Evolutionary conservation across 2,113 vertebrate genomes (phyloP), one percentile per base, ranked within the genome.

Genomic region (Potamarius usumacintae): DNA sequence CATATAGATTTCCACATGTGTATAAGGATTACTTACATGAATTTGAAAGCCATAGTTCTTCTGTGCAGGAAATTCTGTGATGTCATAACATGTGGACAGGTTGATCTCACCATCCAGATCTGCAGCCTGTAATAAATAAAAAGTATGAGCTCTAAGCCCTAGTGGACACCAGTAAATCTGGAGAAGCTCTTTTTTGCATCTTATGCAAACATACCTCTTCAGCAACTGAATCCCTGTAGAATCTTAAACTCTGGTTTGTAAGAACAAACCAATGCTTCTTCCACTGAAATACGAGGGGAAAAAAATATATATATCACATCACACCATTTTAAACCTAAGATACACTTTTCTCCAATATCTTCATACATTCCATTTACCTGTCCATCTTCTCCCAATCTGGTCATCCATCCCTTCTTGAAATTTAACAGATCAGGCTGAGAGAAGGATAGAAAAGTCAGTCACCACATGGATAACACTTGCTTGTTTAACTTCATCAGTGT

Each of bases 21-120:
- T 11, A 76, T 5, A 2, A 1, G 18, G 34, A 57, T 11, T 1
- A 34, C 96, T 96, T 94, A 97, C 97, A 0, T 97, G 96, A 90
- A 97, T 97, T 91, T 97, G 97, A 91, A 98, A 98, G 90, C 96
- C 97, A 0, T 97, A 97, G 91, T 97, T 97, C 63, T 95, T 94
- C 92, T 97, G 97, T 80, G 96, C 96, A 0, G 96, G 96, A 90
- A 95, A 97, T 86, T 97, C 96, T 0, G 96, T 97, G 90, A 97
- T 96, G 89, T 97, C 94, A 0, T 94, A 96, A 90, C 96, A 97
- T 0, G 96, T 96, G 57, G 96, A 97, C 90, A 98, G 92, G 92
- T 97, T 95, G 0, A 98, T 96, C 88, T 97, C 97, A 62, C 97
- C 97, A 87, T 97, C 96, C 90, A 97, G 85, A 91, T 97, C 96